These are phyloP conservation scores for Drosophila testacea DNA, from an alignment of 2,888 invertebrate species.

Conservation along the genomic window DNA sequence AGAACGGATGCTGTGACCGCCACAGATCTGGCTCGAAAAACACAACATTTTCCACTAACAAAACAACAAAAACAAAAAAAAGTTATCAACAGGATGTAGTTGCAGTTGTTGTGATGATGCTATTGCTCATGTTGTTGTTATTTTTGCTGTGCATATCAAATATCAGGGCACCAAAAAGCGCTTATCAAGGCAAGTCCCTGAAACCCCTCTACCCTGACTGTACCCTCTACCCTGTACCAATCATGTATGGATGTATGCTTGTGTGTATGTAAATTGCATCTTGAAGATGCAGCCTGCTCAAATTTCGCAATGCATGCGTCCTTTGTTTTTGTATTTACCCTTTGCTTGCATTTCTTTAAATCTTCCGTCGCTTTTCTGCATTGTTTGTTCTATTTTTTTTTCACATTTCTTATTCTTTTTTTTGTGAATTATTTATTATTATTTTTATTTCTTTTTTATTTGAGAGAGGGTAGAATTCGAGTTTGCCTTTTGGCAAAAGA, in stretches of 20 bases:
- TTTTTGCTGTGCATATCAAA: constrained; percentile 64
- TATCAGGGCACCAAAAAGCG: constrained; percentile 65
- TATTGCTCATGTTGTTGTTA: constrained; percentile 20
- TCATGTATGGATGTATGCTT: constrained; percentile 1
- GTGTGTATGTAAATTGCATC: constrained; percentile 70
- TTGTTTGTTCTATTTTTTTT: constrained; percentile 51
- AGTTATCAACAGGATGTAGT: constrained; percentile 60
- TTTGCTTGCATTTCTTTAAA: constrained; percentile 30
- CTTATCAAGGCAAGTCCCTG: constrained; percentile 54
- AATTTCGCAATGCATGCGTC: constrained; percentile 63
- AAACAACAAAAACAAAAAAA: constrained; percentile 10
- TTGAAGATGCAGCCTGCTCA: constrained; percentile 71
- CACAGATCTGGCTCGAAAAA: constrained; percentile 17
- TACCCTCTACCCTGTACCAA: not conserved
- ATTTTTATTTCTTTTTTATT: constrained; percentile 27
- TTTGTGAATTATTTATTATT: constrained; percentile 45
- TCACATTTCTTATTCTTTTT: constrained; percentile 31
- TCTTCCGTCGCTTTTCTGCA: constrained; percentile 40
- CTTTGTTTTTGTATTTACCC: constrained; percentile 67
- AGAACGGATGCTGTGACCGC: constrained; percentile 70
- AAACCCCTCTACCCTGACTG: not conserved
- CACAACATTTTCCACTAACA: constrained; percentile 12
- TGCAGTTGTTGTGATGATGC: constrained; percentile 39
- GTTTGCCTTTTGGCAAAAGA: constrained; percentile 52
- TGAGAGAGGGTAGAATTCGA: constrained; percentile 63